Evolutionary conservation across 2,888 invertebrate species (phyloP), one percentile per base, ranked within the genome.

Genomic region (Drosophila nr. medialis): DNA sequence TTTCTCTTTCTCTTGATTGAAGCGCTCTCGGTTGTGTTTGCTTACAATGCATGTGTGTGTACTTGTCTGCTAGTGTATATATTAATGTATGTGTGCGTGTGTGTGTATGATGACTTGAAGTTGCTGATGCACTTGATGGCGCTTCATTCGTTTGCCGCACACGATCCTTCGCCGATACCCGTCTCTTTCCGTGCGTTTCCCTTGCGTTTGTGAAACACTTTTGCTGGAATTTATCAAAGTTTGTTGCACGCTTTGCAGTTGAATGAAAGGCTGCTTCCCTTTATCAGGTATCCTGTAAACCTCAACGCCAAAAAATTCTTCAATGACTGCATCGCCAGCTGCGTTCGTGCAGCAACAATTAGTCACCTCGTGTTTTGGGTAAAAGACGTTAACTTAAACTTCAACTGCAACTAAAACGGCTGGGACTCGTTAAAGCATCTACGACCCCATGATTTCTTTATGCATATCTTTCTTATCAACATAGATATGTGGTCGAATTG

Each of bases 221-320:
- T 73, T 75, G 69, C 72, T 78, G 60, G 72, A 71, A 77, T 84
- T 80, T 79, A 82, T 79, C 79, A 89, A 81, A 85, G 85, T 85
- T 85, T 89, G 85, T 85, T 89, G 87, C 89, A 89, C 89, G 86
- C 81, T 81, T 85, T 71, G 70, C 64, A 60, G 80, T 64, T 67
- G 67, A 64, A 53, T 59, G 63, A 67, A 72, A 70, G 63, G 71
- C 74, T 58, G 36, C 60, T 56, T 56, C 61, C 69, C 66, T 59
- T 59, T 54, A 21, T 64, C 51, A 51, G 29, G 70, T 71, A 69
- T 76, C 55, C 71, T 72, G 80, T 64, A 66, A 60, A 36, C 53
- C 50, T 29, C 49, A 51, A 45, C 10, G 30, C 11, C 36, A 32
- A 42, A 45, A 55, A 36, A 36, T 51, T 58, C 45, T 24, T 61